phyloP scores from a whole-genome alignment of 2,888 invertebrate species.

The Oligia strigilis region DNA sequence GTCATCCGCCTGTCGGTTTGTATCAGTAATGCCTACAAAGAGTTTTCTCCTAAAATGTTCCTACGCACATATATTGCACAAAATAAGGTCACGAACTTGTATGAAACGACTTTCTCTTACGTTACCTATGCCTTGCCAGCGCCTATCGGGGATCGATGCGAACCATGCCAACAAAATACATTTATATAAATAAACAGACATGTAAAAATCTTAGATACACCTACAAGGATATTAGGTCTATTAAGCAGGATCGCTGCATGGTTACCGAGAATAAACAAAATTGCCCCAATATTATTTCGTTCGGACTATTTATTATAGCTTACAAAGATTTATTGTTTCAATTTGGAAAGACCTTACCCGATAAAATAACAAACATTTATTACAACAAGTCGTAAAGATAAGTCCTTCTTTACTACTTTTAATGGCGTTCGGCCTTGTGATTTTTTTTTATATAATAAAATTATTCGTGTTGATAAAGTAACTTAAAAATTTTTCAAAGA shows the following conservation, averaged over 20 bases:
- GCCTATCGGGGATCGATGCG: slow-evolving; percentile 40
- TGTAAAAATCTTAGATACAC: slow-evolving; percentile 33
- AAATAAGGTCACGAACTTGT: slow-evolving; percentile 64
- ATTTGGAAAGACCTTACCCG: slow-evolving; percentile 57
- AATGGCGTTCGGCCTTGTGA: slow-evolving; percentile 36
- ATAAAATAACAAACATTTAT: slow-evolving; percentile 66
- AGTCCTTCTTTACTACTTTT: slow-evolving; percentile 47
- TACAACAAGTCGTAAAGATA: slow-evolving; percentile 64
- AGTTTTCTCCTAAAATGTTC: slow-evolving; percentile 59
- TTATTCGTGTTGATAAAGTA: slow-evolving; percentile 2
- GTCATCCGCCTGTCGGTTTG: slow-evolving; percentile 63
- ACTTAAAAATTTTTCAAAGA: slow-evolving; percentile 17
- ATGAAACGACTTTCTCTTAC: slow-evolving; percentile 52
- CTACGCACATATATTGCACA: slow-evolving; percentile 63
- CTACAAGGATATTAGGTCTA: slow-evolving; percentile 41
- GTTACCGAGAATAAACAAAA: slow-evolving; percentile 59
- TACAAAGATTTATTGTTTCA: slow-evolving; percentile 63
- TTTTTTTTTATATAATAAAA: slow-evolving; percentile 35
- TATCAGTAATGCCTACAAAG: slow-evolving; percentile 56
- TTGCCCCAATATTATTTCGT: slow-evolving; percentile 51
- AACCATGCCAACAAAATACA: slow-evolving; percentile 16
- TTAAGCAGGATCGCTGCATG: slow-evolving; percentile 17
- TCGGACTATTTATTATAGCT: slow-evolving; percentile 61
- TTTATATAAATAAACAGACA: slow-evolving; percentile 42
- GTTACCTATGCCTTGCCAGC: slow-evolving; percentile 43